Percentiles rank a stretch among this genome's conserved stretches.
phyloP scores from a whole-genome alignment of 1,140 invertebrate species.

The Papilio dardanus region DNA sequence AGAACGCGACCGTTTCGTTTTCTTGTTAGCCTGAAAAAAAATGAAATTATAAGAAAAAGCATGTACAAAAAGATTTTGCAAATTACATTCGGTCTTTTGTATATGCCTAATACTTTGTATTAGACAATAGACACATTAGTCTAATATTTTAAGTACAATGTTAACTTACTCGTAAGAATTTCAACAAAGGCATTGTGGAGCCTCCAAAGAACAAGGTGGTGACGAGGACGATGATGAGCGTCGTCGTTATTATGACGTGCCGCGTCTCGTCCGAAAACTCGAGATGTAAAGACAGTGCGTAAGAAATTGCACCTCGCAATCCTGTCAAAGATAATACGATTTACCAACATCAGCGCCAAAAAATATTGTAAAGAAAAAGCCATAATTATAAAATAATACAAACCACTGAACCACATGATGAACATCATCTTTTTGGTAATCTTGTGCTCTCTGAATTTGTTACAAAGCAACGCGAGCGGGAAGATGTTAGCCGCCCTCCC shows the following conservation, averaged over 20 bases:
- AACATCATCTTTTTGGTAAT: slow-evolving; percentile 99
- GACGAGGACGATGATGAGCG: slow-evolving; percentile 97
- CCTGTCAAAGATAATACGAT: slow-evolving; percentile 82
- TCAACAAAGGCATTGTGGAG: slow-evolving; percentile 97
- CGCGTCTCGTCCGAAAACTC: slow-evolving; percentile 96
- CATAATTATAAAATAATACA: slow-evolving; percentile 43
- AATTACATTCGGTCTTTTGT: no score
- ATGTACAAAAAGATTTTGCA: slow-evolving; percentile 16
- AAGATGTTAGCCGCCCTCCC: slow-evolving; percentile 98
- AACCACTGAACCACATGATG: slow-evolving; percentile 99
- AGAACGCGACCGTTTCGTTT: slow-evolving; percentile 84
- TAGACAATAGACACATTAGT: no score
- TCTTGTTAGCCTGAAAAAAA: slow-evolving; percentile 83
- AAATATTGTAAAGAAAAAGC: not conserved
- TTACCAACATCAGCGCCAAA: not conserved
- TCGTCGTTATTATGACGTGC: slow-evolving; percentile 98
- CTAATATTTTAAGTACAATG: no score
- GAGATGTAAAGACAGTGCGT: slow-evolving; percentile 97
- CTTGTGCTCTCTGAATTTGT: slow-evolving; percentile 98
- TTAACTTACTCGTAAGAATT: slow-evolving; percentile 86
- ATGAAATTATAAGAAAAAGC: not conserved
- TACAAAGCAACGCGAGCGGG: slow-evolving; percentile 95
- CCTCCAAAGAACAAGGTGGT: slow-evolving; percentile 97
- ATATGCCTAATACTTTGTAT: no score
- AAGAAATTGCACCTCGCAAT: slow-evolving; percentile 97